Percentiles rank a stretch among this genome's conserved stretches.
Conservation (phyloP, 2,888 invertebrate species). For the Lampropteryx suffumata region DNA sequence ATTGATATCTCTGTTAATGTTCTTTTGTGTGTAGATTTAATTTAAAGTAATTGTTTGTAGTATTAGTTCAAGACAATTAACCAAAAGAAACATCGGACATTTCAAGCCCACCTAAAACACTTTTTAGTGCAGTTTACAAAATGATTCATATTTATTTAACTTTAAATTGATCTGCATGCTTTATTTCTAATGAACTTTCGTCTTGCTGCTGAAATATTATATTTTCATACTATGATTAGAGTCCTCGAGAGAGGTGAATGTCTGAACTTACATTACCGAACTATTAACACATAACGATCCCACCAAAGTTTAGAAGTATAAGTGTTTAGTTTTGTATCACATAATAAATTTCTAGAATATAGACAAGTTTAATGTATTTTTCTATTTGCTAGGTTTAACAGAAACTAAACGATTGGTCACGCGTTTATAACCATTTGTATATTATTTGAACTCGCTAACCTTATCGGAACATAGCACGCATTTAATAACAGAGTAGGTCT, state of each 20-base stretch:
- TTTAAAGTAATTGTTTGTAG: conserved; percentile 48
- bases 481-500: too few species aligned
- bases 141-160: not conserved
- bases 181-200: not conserved
- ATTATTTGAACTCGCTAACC: too few species aligned
- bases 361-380: conserved; percentile 52
- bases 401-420: conserved; percentile 2
- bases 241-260: conserved; percentile 34
- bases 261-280: conserved; percentile 58
- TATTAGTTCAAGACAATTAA: conserved; percentile 51
- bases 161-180: conserved; percentile 11
- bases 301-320: conserved; percentile 78
- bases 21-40: conserved; percentile 50
- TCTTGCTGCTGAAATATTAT: conserved; percentile 8
- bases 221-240: conserved; percentile 19
- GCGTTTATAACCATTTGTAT: conserved; percentile 10
- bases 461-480: too few species aligned
- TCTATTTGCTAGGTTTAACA: conserved; percentile 40
- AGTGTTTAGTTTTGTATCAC: conserved; percentile 67
- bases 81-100: conserved; percentile 56
- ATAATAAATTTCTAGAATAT: conserved; percentile 52
- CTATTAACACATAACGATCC: conserved; percentile 74
- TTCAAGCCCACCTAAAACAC: conserved; percentile 54
- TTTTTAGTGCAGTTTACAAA: conserved; percentile 18
- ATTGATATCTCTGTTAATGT: conserved; percentile 34